Percentiles rank a stretch among this genome's conserved stretches.
phyloP scores from a whole-genome alignment of 2,113 vertebrate species.

The Oncorhynchus mykiss region DNA sequence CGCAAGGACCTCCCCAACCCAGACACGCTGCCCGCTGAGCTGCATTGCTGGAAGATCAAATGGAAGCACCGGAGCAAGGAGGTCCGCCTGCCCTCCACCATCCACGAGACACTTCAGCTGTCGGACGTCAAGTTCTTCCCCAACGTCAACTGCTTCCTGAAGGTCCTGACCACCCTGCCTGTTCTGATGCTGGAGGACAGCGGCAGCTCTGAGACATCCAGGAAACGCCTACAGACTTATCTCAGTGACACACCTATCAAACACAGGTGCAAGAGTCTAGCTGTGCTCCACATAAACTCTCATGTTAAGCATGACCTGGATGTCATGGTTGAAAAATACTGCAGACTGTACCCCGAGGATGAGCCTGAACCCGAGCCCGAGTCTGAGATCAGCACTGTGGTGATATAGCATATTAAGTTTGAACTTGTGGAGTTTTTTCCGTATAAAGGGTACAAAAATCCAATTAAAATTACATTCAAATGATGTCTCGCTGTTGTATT shows the following conservation, averaged over 20 bases:
- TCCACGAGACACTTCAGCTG: slow-evolving; percentile 88
- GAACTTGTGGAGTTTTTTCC: background rate
- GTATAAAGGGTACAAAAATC: background rate
- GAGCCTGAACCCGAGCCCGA: slow-evolving; percentile 50
- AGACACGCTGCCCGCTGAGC: slow-evolving; percentile 86
- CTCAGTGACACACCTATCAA: slow-evolving; percentile 74
- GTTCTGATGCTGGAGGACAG: slow-evolving; percentile 82
- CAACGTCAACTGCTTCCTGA: slow-evolving; percentile 86
- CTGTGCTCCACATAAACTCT: slow-evolving; percentile 84
- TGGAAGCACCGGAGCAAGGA: slow-evolving; percentile 95
- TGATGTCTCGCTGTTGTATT: background rate
- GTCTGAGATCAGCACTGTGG: background rate
- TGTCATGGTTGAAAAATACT: slow-evolving; percentile 92
- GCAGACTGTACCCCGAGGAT: slow-evolving; percentile 83
- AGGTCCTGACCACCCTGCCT: slow-evolving; percentile 84
- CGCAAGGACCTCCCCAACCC: slow-evolving; percentile 87
- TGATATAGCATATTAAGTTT: background rate
- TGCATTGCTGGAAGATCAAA: slow-evolving; percentile 97
- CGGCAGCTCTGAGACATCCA: slow-evolving; percentile 68
- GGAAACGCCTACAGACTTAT: slow-evolving; percentile 79
- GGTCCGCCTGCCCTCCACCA: slow-evolving; percentile 86
- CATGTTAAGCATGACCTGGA: slow-evolving; percentile 89
- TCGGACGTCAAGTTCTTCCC: slow-evolving; percentile 91
- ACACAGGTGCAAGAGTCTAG: slow-evolving; percentile 83
- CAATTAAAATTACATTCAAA: background rate